Percentiles rank a stretch among this genome's conserved stretches.
Conservation (phyloP, 2,113 vertebrate genomes). For the Rafetus swinhoei region DNA sequence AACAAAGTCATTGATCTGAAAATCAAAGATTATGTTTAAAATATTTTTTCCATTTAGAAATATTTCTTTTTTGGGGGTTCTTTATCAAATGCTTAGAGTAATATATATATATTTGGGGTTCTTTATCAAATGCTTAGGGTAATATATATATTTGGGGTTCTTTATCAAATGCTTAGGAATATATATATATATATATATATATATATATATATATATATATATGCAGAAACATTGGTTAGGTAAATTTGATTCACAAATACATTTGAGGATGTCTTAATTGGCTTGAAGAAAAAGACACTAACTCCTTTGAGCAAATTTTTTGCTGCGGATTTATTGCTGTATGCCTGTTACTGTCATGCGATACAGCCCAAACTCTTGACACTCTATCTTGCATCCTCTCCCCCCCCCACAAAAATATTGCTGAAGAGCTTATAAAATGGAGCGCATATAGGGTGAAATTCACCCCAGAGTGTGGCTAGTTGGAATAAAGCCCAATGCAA, state of each 20-base stretch:
- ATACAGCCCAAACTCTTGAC: neutral
- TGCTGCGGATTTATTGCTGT: neutral
- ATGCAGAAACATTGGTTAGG: neutral
- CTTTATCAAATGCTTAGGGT: too few species aligned
- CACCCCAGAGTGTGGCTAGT: neutral
- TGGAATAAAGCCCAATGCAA: too few species aligned
- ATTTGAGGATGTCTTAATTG: neutral
- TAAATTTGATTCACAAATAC: neutral
- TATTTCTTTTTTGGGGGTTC: neutral
- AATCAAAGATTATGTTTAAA: neutral
- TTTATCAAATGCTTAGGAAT: too few species aligned
- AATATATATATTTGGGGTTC: too few species aligned
- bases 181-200: too few species aligned
- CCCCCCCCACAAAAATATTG: neutral
- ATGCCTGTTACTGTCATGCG: neutral
- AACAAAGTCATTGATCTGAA: neutral
- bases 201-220: too few species aligned
- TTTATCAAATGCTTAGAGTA: neutral
- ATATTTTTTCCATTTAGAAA: neutral
- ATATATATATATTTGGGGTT: too few species aligned
- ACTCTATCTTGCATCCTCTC: neutral
- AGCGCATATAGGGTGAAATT: neutral
- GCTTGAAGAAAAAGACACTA: neutral
- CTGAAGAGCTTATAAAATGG: neutral
- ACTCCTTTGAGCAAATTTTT: neutral